These are phyloP conservation scores for Emydocephalus ijimae DNA, from an alignment of 2,113 vertebrate genomes.

Conservation along the genomic window DNA sequence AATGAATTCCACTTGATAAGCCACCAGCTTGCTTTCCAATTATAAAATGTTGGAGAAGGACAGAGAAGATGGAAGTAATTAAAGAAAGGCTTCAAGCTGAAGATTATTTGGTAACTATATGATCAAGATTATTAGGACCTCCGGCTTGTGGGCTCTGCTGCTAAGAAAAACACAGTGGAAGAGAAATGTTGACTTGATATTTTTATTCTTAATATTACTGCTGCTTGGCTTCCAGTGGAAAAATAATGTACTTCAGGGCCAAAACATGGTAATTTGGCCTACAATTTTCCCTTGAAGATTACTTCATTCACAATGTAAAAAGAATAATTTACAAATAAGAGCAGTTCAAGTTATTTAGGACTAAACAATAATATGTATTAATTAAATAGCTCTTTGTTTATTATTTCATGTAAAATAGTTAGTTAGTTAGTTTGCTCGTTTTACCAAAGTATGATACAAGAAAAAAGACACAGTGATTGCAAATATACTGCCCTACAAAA, in stretches of 20 bases:
- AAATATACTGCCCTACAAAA: not conserved
- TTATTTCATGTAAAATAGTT: not conserved
- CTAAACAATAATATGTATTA: not conserved
- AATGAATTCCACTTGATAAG: too few species aligned
- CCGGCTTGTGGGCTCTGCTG: not conserved
- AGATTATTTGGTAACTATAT: not conserved
- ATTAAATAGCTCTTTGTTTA: not conserved
- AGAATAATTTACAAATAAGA: not conserved
- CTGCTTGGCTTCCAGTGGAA: not conserved
- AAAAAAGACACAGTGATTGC: not conserved
- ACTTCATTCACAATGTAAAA: not conserved
- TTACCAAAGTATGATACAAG: not conserved
- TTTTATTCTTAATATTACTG: not conserved
- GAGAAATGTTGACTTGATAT: not conserved
- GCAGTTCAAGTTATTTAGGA: not conserved
- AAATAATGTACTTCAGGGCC: not conserved
- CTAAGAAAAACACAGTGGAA: not conserved
- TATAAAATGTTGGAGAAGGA: not conserved
- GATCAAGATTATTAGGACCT: not conserved
- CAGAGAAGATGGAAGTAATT: not conserved
- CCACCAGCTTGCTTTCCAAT: not conserved
- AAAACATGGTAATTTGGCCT: not conserved
- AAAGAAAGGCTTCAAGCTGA: not conserved
- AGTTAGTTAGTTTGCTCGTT: not conserved
- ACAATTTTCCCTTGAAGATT: not conserved